These are phyloP conservation scores for Belgica antarctica DNA, from an alignment of 2,888 invertebrate species.

Conservation along the genomic window DNA sequence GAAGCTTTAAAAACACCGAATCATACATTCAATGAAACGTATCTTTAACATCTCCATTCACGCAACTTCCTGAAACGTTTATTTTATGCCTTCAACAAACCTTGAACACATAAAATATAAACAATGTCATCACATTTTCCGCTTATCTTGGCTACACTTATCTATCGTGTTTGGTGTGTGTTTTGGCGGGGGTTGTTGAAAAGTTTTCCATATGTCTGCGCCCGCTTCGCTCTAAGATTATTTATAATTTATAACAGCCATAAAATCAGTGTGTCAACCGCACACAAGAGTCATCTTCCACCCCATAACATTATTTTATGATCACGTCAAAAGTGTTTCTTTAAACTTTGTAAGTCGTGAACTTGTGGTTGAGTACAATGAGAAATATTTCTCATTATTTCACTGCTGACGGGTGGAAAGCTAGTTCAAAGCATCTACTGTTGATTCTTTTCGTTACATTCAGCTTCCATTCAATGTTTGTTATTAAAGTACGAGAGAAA, in stretches of 20 bases:
- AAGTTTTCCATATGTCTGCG: conserved; percentile 21
- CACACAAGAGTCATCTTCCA: conserved; percentile 25
- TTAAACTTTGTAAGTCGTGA: background rate
- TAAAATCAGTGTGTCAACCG: conserved; percentile 44
- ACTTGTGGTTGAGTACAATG: conserved; percentile 7
- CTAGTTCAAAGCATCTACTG: background rate
- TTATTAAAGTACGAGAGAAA: conserved; percentile 15
- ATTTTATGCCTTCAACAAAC: background rate
- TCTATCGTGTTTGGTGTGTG: background rate
- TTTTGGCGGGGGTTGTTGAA: background rate
- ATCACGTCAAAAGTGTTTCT: background rate
- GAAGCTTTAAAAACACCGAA: background rate
- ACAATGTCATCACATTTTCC: conserved; percentile 24
- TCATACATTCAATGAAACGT: conserved; percentile 15
- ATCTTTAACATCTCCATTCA: conserved; percentile 24
- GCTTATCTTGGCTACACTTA: conserved; percentile 1
- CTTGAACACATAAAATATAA: conserved; percentile 25
- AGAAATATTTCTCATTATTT: too few relatives aligned
- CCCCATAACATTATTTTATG: background rate
- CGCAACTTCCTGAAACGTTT: background rate
- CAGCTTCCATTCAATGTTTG: conserved; percentile 15
- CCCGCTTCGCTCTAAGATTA: conserved; percentile 25
- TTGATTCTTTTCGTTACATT: background rate
- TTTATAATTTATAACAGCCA: conserved; percentile 42
- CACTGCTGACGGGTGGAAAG: background rate